Evolutionary conservation across 2,888 invertebrate species (phyloP), one percentile per base, ranked within the genome.

Genomic region (Tinea trinotella): DNA sequence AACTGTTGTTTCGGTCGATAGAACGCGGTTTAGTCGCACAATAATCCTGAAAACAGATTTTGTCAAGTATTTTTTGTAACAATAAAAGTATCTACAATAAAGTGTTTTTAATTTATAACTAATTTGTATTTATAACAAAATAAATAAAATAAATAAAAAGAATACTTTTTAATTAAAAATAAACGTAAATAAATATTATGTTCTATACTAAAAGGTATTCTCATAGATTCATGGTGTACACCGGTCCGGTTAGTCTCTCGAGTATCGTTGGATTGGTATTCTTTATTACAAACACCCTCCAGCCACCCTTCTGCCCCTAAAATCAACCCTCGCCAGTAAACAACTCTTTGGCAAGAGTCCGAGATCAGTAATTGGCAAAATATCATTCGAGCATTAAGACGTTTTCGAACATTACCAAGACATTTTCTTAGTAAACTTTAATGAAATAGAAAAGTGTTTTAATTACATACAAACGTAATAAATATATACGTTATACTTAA

Each of bases 231-330:
- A 40, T 40, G 40, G 12, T 15, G 40, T 13, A 50, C 22, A 50
- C n/a, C 44, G 53, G 74, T 73, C 70, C 70, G 67, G 65, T 64
- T 61, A 62, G 62, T 69, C 70, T 72, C 74, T 30, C 22, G 74
- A 68, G 73, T 65, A 54, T 60, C 62, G 55, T 62, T 62, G 63
- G 67, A 67, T 70, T 69, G 72, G 71, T 69, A 77, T 78, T 74
- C 76, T 76, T 75, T 76, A 74, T 74, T 73, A 70, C 67, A 67
- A 65, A 62, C 40, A 50, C 55, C 44, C 50, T 52, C 54, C 49
- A 54, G 35, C 52, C 52, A 19, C 50, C 19, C 49, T 40, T 40
- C 44, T 50, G 36, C 54, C 36, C 49, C 30, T 7, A 9, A 49
- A 6, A 24, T 24, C 44, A 15, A 20, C 40, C 46, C 54, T 64